A percentile compares a stretch with the other conserved stretches of the same genome.
Conservation (phyloP, 2,113 vertebrate genomes). For the Pycnonotus jocosus region DNA sequence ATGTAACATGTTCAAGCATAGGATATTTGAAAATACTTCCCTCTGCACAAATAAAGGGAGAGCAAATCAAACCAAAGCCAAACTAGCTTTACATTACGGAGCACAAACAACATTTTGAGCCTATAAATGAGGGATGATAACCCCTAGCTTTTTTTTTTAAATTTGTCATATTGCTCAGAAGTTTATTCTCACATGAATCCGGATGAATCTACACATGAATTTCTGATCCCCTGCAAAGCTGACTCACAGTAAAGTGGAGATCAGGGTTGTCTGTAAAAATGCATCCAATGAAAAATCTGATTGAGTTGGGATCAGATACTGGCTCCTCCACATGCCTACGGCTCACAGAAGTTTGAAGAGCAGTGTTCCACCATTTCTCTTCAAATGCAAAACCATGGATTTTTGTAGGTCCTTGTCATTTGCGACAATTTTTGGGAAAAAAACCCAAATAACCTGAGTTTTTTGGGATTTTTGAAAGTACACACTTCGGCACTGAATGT, state of each 20-base stretch:
- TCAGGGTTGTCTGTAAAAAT: not conserved
- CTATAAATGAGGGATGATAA: not conserved
- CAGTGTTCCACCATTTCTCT: not conserved
- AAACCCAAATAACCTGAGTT: not conserved
- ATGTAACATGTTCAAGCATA: fast-evolving
- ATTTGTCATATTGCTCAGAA: not conserved
- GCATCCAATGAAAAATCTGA: not conserved
- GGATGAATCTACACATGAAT: not conserved
- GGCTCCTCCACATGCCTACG: not conserved
- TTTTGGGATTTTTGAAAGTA: not conserved
- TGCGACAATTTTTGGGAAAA: not conserved
- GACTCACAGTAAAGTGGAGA: not conserved
- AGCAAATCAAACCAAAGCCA: not conserved
- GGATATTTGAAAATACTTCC: not conserved
- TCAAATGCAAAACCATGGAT: not conserved
- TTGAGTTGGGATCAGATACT: not conserved
- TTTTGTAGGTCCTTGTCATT: not conserved
- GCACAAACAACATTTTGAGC: not conserved
- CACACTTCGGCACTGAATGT: not conserved
- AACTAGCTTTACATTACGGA: not conserved
- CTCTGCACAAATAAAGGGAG: not conserved
- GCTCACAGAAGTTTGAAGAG: not conserved
- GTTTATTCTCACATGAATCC: fast-evolving
- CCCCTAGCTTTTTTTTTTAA: too few species aligned
- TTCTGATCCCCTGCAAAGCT: not conserved